These are phyloP conservation scores for Mactromeris polynyma DNA, from an alignment of 2,888 invertebrate species.

Conservation along the genomic window DNA sequence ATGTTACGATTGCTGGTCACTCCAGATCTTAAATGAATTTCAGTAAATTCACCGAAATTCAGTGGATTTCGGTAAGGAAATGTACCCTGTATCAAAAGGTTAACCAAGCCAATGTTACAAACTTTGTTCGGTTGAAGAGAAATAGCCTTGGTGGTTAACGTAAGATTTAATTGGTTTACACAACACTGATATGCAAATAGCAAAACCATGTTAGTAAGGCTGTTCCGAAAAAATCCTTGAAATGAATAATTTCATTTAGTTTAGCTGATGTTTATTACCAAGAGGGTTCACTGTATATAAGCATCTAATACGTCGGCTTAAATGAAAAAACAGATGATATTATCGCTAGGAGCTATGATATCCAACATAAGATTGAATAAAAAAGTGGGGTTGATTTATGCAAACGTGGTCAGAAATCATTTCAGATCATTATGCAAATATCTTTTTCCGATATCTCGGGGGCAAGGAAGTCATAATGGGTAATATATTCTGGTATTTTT, in stretches of 20 bases:
- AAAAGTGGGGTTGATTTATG: not conserved
- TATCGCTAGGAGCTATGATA: not conserved
- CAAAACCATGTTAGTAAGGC: too few relatives aligned
- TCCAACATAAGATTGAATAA: not conserved
- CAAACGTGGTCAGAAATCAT: not conserved
- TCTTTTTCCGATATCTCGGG: not conserved
- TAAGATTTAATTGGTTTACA: too few relatives aligned
- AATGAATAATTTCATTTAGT: too few relatives aligned
- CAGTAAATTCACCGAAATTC: too few relatives aligned
- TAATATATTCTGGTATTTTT: constrained; percentile 9
- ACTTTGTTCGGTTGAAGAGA: too few relatives aligned
- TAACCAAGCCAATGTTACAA: too few relatives aligned
- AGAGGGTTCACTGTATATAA: not conserved
- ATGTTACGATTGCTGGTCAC: too few relatives aligned
- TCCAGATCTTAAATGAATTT: too few relatives aligned
- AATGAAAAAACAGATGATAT: not conserved
- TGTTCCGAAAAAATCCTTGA: too few relatives aligned
- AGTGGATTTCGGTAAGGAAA: too few relatives aligned
- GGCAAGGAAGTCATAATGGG: not conserved
- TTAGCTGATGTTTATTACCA: not conserved
- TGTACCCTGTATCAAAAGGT: not conserved
- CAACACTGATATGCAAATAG: too few relatives aligned
- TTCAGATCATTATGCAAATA: not conserved
- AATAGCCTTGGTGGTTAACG: too few relatives aligned
- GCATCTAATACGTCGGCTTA: not conserved